phyloP scores from a whole-genome alignment of 1,140 invertebrate genomes.

The Pseudomyrmex gracilis region DNA sequence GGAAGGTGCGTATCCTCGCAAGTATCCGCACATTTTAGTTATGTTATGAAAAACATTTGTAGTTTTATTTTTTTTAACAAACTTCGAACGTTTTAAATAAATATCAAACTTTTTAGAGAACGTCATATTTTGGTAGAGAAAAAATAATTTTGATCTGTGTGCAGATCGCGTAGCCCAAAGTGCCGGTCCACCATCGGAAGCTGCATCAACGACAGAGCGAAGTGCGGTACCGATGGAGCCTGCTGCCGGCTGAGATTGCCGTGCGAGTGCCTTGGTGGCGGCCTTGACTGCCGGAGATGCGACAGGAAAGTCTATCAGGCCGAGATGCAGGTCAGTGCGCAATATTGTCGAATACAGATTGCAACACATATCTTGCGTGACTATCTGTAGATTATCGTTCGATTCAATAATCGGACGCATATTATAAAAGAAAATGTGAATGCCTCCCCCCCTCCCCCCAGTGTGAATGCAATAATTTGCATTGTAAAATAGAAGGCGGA shows the following conservation, averaged over 20 bases:
- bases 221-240: constrained; percentile 19
- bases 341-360: neutral
- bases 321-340: constrained; percentile 79
- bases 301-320: constrained; percentile 81
- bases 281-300: constrained; percentile 80
- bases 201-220: constrained; percentile 38
- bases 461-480: neutral
- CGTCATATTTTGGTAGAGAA: neutral
- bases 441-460: too few species aligned
- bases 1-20: neutral
- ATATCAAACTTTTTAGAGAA: too few species aligned
- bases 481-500: neutral
- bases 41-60: too few species aligned
- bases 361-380: too few species aligned
- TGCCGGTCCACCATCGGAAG: constrained; percentile 38
- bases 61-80: too few species aligned
- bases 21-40: neutral
- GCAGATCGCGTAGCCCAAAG: constrained; percentile 64
- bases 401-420: too few species aligned
- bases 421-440: too few species aligned
- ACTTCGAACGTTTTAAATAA: too few species aligned
- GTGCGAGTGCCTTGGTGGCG: constrained; percentile 79
- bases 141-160: constrained; percentile 33
- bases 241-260: constrained; percentile 67
- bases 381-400: too few species aligned